Evolutionary conservation across 1,140 invertebrate genomes (phyloP), one percentile per base, ranked within the genome.

Genomic region (Drosophila aff.): DNA sequence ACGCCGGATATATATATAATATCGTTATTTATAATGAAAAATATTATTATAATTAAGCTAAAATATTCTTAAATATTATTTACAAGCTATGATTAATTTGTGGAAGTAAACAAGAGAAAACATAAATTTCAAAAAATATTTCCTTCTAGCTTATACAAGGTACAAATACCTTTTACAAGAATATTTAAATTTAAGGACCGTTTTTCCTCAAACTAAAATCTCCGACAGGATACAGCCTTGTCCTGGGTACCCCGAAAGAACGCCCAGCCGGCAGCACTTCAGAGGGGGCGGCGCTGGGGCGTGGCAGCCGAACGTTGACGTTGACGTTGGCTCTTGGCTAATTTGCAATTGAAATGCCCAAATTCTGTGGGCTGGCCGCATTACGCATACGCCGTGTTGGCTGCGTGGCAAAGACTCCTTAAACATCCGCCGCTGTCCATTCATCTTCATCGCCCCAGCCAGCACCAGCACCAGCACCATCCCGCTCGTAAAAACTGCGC

Each of bases 281-380:
- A 50, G 8, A 64, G 66, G 11, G 36, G 44, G 46, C 31, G 59
- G 23, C 23, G 0, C 10, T 26, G 18, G 36, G 63, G 57, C 49
- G 44, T 61, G 58, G 31, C 55, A 13, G 36, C 52, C 10, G 4
- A 40, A 40, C 53, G 60, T 61, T 59, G 52, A 75, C 47, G 63
- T 36, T 59, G 52, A 75, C 47, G 63, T 36, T 57, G 52, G 57
- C 44, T 66, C 55, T 44, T 68, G 67, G 80, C 80, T 87, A 89
- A 87, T 87, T 87, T 87, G 83, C 83, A 87, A 87, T 87, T 87
- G 83, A 87, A 87, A 87, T 87, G 73, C 81, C 84, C 65, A 63
- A 83, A 76, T 86, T 82, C 73, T 61, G 69, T 78, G 74, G 53
- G 80, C 66, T 71, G 76, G 44, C 52, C 64, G 72, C 65, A 84